phyloP scores from a whole-genome alignment of 2,888 invertebrate species.

The Hyppa rectilinea region DNA sequence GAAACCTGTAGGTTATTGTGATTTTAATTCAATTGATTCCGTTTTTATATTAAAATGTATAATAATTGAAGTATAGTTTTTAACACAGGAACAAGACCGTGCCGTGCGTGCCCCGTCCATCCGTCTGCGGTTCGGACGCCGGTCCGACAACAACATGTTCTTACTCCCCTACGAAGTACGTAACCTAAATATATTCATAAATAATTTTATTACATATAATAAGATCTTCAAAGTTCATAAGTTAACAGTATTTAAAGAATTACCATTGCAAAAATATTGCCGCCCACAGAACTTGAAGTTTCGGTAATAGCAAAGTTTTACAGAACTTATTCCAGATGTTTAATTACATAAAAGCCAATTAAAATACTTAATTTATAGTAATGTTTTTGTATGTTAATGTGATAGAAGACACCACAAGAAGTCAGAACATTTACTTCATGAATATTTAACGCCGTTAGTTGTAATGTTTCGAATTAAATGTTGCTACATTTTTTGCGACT shows the following conservation, averaged over 20 bases:
- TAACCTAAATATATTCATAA: conserved; percentile 22
- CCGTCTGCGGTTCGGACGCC: conserved; percentile 94
- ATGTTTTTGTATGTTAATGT: conserved; percentile 14
- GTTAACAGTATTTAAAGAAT: conserved; percentile 4
- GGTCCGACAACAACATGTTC: conserved; percentile 93
- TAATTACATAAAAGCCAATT: not conserved
- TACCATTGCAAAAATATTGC: conserved; percentile 35
- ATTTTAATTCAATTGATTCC: not conserved
- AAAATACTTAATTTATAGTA: not conserved
- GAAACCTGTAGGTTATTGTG: not conserved
- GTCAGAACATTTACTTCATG: conserved; percentile 67
- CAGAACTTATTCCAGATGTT: conserved; percentile 4
- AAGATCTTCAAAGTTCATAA: conserved; percentile 12
- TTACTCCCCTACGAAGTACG: conserved; percentile 87
- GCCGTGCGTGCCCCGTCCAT: conserved; percentile 94
- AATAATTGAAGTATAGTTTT: conserved; percentile 45
- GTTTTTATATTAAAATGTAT: conserved; percentile 7
- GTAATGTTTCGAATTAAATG: conserved; percentile 7
- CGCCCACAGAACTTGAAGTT: not conserved
- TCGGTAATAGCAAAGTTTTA: conserved; percentile 7
- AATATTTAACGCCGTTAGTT: conserved; percentile 2
- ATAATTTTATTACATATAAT: not conserved
- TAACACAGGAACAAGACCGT: conserved; percentile 89
- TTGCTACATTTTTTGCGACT: not conserved
- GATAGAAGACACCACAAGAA: conserved; percentile 73